Conservation (phyloP, 2,113 vertebrate genomes). For the Bos javanicus region DNA sequence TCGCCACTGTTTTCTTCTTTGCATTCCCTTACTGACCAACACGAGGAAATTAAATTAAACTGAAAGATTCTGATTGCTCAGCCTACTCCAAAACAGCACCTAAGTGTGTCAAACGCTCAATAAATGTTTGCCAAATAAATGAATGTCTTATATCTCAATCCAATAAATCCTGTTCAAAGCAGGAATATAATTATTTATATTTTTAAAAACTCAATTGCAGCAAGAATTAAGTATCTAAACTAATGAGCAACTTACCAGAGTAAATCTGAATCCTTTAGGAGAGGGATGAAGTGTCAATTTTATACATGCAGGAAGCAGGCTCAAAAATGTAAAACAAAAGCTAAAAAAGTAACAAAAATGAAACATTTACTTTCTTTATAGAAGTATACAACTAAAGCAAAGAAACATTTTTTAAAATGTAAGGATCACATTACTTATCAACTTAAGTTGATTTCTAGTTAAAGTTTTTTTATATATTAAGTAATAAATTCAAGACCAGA, state of each 20-base stretch:
- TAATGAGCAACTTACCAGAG: conserved; percentile 87
- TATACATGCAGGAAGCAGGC: conserved; percentile 88
- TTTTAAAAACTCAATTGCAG: conserved; percentile 11
- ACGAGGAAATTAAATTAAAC: conserved; percentile 19
- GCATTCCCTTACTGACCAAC: not conserved
- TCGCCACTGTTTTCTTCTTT: not conserved
- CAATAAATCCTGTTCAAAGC: not conserved
- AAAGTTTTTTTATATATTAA: conserved; percentile 29
- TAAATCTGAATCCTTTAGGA: conserved; percentile 90
- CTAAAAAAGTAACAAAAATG: conserved; percentile 78
- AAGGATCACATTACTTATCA: conserved; percentile 7
- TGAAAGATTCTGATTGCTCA: conserved; percentile 2
- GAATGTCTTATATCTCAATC: not conserved
- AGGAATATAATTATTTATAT: not conserved
- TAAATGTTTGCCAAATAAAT: not conserved
- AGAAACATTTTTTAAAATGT: not conserved
- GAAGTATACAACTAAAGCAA: not conserved
- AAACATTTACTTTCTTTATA: conserved; percentile 37
- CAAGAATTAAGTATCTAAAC: conserved; percentile 14
- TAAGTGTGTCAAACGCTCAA: not conserved
- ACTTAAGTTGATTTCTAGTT: not conserved
- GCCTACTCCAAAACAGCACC: not conserved
- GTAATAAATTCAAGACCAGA: conserved; percentile 30
- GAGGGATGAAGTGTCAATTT: conserved; percentile 89
- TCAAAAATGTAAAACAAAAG: conserved; percentile 89